phyloP scores from a whole-genome alignment of 2,888 invertebrate species.

The Lottia scabra region DNA sequence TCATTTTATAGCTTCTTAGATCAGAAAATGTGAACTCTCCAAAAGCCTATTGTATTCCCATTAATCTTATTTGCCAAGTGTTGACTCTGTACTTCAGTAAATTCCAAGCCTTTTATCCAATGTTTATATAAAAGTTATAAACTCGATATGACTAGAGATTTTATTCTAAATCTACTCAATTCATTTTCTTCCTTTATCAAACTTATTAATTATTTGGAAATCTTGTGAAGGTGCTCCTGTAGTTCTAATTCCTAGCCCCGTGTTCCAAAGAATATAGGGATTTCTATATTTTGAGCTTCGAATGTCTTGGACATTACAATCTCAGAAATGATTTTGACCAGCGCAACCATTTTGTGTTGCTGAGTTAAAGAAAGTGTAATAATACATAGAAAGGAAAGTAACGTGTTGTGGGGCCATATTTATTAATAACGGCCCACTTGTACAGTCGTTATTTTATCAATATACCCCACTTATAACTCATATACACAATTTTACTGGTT shows the following conservation, averaged over 20 bases:
- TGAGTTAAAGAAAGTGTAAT: too few relatives aligned
- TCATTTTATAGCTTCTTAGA: too few relatives aligned
- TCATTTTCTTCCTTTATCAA: neutral
- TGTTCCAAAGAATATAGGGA: too few relatives aligned
- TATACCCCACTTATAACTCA: neutral
- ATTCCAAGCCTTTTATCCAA: neutral
- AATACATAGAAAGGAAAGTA: neutral
- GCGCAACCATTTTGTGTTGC: too few relatives aligned
- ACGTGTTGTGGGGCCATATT: conserved; percentile 1
- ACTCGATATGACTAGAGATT: neutral
- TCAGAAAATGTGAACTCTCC: too few relatives aligned
- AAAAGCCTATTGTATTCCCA: neutral
- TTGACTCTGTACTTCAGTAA: neutral
- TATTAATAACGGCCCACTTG: neutral
- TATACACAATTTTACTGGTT: too few relatives aligned
- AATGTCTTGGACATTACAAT: too few relatives aligned
- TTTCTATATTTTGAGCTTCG: too few relatives aligned
- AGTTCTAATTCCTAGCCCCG: too few relatives aligned
- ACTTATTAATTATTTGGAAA: neutral
- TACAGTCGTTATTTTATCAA: conserved; percentile 1
- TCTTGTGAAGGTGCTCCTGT: neutral
- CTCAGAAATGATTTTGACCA: too few relatives aligned
- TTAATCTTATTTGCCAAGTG: neutral
- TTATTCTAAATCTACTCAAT: neutral
- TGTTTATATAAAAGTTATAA: neutral